phyloP scores from a whole-genome alignment of 2,113 vertebrate species.

The Eublepharis macularius region DNA sequence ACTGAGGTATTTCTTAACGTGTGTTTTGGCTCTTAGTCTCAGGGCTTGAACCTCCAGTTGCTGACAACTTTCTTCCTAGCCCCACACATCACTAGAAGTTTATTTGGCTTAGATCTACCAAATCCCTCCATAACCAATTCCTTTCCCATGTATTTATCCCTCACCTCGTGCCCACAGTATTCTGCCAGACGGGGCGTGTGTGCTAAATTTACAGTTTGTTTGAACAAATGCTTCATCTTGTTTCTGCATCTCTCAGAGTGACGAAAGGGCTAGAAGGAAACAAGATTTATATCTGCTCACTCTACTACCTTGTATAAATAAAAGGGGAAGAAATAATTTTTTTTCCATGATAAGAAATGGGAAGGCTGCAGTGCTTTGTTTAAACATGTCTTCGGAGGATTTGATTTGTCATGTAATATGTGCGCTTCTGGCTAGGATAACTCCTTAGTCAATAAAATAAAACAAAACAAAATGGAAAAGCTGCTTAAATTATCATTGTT shows the following conservation, averaged over 20 bases:
- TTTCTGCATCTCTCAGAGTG: constrained; percentile 50
- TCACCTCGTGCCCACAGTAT: constrained; percentile 25
- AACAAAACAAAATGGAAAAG: neutral
- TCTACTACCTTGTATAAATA: constrained; percentile 49
- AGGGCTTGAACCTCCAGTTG: neutral
- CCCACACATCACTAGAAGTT: neutral
- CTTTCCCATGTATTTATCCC: neutral
- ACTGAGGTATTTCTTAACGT: too few species aligned
- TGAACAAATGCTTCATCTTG: constrained; percentile 56
- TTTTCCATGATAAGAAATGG: constrained; percentile 62
- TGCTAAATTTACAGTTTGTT: constrained; percentile 63
- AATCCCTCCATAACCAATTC: neutral
- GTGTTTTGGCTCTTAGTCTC: too few species aligned
- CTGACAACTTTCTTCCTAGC: neutral
- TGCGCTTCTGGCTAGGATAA: neutral
- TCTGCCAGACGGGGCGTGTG: constrained; percentile 37
- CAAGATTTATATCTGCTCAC: constrained; percentile 58
- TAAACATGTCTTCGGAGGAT: constrained; percentile 59
- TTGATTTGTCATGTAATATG: constrained; percentile 59
- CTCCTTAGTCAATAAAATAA: neutral
- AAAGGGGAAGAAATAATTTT: constrained; percentile 47
- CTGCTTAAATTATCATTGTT: neutral
- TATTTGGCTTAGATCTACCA: neutral
- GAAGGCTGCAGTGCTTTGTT: constrained; percentile 62
- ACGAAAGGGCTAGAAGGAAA: constrained; percentile 47